Base-by-base conservation (phyloP, 2,888 invertebrate genomes). In the Drosophila austrosaltans region DNA sequence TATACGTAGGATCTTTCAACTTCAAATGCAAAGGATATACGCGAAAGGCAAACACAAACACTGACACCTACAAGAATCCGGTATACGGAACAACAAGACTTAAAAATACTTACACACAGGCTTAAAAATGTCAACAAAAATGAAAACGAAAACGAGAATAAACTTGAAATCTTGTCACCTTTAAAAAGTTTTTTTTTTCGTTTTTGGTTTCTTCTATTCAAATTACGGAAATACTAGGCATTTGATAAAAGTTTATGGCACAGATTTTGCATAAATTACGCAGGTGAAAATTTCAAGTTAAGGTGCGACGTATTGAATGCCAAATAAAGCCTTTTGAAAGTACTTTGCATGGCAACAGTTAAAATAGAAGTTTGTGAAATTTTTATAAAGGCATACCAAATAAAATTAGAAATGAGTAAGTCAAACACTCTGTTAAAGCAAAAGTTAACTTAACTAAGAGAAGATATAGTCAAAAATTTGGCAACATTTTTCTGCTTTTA, bases 1-100 rank as follows among this genome's bases (percentile, higher is more conserved):
- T 57, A 58, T 53, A 59, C 42, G 12, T 7, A 39, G 57, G 12
- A 39, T 36, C 39, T 22, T 39, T 22, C 39, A 20, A 56, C 57
- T 58, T 59, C 54, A 56, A 72, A 72, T 72, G 60, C 73, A 60
- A 66, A 57, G 66, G 60, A 73, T 66, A 73, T 66, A 72, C 65
- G 74, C 73, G 65, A 66, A 48, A 61, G 73, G 66, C 72, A 72
- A 72, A 72, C 71, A 66, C 66, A 72, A 72, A 57, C 60, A 60
- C 28, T 59, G 53, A 72, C 71, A 72, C 59, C 39, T 39, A 57
- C 57, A 36, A 20, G 3, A 39, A 39, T 12, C 20, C 12, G 22
- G 22, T 22, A 36, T 20, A 16, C 39, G 20, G 12, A 57, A 57
- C 39, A 36, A 57, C 57, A 39, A 57, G 57, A 39, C 57, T 57